phyloP scores from a whole-genome alignment of 2,888 invertebrate genomes.

The Alloscopus bannaensis region DNA sequence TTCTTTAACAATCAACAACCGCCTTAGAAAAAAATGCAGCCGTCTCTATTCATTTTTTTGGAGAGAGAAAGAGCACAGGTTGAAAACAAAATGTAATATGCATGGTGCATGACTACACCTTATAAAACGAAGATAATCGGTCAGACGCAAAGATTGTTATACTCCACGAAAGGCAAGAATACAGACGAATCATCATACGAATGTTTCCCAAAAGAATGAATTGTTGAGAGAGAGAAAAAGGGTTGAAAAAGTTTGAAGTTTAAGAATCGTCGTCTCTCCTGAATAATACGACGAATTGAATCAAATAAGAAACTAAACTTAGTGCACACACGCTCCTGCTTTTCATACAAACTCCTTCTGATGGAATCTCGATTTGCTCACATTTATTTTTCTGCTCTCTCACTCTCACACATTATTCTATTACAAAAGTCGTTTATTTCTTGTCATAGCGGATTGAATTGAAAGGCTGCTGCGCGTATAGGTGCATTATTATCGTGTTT shows the following conservation, averaged over 20 bases:
- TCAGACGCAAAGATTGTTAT: conserved; percentile 13
- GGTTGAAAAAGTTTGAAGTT: conserved; percentile 53
- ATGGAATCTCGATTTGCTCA: conserved; percentile 54
- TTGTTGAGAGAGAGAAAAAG: conserved; percentile 28
- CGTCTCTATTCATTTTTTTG: conserved; percentile 41
- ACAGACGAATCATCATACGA: conserved; percentile 9
- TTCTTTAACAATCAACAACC: conserved; percentile 54
- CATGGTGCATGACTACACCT: too few relatives aligned
- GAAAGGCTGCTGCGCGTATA: too few relatives aligned
- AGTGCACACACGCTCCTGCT: too few relatives aligned
- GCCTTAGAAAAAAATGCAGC: conserved; percentile 32
- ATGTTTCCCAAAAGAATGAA: conserved; percentile 56
- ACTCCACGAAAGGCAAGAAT: conserved; percentile 16
- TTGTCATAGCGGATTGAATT: too few relatives aligned
- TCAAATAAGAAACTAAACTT: conserved; percentile 31
- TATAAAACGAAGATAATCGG: conserved; percentile 44
- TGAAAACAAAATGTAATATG: too few relatives aligned
- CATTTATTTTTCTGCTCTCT: conserved; percentile 17
- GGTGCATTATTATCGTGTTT: too few relatives aligned
- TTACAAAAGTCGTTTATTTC: too few relatives aligned
- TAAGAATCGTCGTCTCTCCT: conserved; percentile 22
- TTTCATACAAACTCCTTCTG: conserved; percentile 62
- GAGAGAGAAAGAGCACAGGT: too few relatives aligned
- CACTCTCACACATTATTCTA: conserved; percentile 6
- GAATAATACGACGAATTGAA: conserved; percentile 1